Evolutionary conservation across 2,888 invertebrate genomes (phyloP), one percentile per base, ranked within the genome.

Genomic region (Pseudanteris insignis): DNA sequence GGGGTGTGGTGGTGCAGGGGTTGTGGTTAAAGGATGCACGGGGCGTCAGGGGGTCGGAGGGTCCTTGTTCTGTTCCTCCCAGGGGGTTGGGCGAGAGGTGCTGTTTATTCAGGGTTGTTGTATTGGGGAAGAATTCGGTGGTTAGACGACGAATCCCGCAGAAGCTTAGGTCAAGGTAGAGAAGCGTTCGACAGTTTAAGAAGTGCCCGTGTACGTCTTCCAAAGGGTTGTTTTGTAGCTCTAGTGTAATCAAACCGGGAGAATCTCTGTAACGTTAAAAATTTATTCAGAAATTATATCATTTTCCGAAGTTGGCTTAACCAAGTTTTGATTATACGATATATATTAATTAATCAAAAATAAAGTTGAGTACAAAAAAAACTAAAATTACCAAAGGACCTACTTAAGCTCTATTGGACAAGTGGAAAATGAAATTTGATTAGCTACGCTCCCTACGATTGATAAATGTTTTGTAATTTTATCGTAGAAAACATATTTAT

Each of bases 21-120:
- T 87, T 87, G 44, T 89, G 80, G 72, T 86, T 86, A 8, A 89
- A 76, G 33, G 85, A 85, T 68, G 88, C 88, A 15, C 89, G 78
- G 70, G 86, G 86, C n/a, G 83, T 84, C 26, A 89, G 78, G 9
- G 86, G 84, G 66, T 86, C 85, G 67, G 89, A 87, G 1, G 86
- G 82, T 14, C 84, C 85, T 0, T 84, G 80, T 32, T 85, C 84
- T 34, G 89, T 80, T 5, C 76, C 77, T 53, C 81, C 79, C 1
- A 89, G 80, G 2, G 89, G 88, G 76, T 89, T 89, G 54, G 85
- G 82, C 2, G 89, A 89, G 6, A 89, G 79, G 72, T 89, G 88
- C n/a, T 89, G 77, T n/a, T 85, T 86, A 58, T 85, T 86, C 11
- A 89, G 78, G 7, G 88, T 83, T 1, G 88, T 86, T 30, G 87